Base-by-base conservation (phyloP, 2,888 invertebrate genomes). In the Trichogramma evanescens region DNA sequence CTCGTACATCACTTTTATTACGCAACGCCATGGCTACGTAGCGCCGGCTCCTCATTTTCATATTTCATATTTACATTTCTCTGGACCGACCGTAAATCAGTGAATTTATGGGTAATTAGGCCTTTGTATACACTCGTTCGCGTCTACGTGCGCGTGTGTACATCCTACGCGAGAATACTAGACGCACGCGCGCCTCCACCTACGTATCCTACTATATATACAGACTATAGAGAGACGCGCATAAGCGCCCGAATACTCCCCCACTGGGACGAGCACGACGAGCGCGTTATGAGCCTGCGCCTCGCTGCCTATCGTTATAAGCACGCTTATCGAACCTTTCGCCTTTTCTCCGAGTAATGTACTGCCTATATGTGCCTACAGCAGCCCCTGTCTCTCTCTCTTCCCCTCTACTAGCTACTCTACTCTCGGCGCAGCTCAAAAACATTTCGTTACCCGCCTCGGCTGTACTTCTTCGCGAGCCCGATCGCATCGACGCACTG, bases 1-100 rank as follows among this genome's bases (percentile, higher is more conserved):
- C 77, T 77, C 78, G 78, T 80, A 79, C 78, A 79, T 80, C 80
- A 79, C 78, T 79, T 79, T 80, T 79, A 80, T 79, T 79, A 79
- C 78, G 63, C 73, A 74, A 26, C 26, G 26, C 26, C 26, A 2
- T 1, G 26, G 26, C 26, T 26, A 26, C 26, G 26, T 26, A 26
- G 26, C 26, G 26, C 26, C 26, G 77, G 73, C 70, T 77, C 74
- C 77, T 77, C 77, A 77, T 77, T 77, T 77, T 77, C 77, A 77
- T 77, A 77, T 77, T 76, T 77, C 77, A 76, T 77, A 76, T 76
- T 75, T 75, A 76, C 76, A 75, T 76, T 75, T 76, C 26, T 26
- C 73, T 74, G 72, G 75, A 73, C 72, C 72, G 71, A 63, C 70
- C 71, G 72, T 76, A 75, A 76, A 76, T 76, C 75, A 76, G 70